Evolutionary conservation across 2,888 invertebrate genomes (phyloP).

Genomic region (Chaetogeoica ovagalla): DNA sequence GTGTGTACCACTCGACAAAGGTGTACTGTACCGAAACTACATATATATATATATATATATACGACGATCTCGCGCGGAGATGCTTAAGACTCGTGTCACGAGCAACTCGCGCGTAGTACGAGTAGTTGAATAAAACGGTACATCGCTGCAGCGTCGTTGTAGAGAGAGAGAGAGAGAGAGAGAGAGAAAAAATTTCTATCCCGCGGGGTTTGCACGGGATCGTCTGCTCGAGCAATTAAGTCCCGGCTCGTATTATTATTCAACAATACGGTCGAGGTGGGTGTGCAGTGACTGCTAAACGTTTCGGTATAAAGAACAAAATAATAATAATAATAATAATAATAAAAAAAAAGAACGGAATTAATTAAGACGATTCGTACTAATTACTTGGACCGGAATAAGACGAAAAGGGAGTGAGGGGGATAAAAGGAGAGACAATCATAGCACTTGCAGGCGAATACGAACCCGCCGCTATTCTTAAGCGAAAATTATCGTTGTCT

Average conservation of each 20-base stretch:
- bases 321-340: too few species aligned
- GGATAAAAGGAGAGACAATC: background rate
- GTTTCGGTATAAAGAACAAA: slow-evolving; percentile 36
- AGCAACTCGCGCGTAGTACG: slow-evolving; percentile 5
- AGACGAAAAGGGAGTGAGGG: background rate
- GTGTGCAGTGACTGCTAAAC: slow-evolving; percentile 38
- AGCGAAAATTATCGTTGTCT: slow-evolving; percentile 41
- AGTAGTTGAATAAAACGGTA: slow-evolving; percentile 26
- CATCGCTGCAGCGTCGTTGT: background rate
- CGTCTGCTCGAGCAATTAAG: slow-evolving; percentile 50
- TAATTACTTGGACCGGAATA: slow-evolving; percentile 41
- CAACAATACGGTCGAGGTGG: background rate
- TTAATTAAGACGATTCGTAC: slow-evolving; percentile 51
- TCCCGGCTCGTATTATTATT: background rate
- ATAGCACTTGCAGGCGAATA: background rate
- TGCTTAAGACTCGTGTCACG: slow-evolving; percentile 46
- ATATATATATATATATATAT: background rate
- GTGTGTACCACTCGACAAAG: slow-evolving; percentile 11
- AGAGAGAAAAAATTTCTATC: slow-evolving; percentile 25
- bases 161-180: background rate
- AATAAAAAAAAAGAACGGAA: slow-evolving; percentile 21
- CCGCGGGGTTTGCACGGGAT: slow-evolving; percentile 11
- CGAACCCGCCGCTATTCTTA: background rate
- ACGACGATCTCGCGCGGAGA: background rate
- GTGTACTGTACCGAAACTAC: slow-evolving; percentile 4